Conservation (phyloP, 2,797 vertebrate genomes). For the Astyanax mexicanus region DNA sequence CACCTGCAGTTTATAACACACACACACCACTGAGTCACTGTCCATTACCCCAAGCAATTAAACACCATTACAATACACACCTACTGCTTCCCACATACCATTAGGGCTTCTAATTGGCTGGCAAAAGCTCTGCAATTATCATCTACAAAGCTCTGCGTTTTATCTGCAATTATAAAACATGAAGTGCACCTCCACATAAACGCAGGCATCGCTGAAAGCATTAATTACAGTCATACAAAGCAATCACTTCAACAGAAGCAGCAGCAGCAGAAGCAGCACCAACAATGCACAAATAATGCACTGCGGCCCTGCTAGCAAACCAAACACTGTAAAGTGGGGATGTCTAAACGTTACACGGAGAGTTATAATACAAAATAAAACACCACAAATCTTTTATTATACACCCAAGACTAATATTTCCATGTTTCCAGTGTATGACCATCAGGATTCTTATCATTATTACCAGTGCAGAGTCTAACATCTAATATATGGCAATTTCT, state of each 20-base stretch:
- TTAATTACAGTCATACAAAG: background rate
- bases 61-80: background rate
- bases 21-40: constrained; percentile 10
- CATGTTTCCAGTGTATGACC: background rate
- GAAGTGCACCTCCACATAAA: background rate
- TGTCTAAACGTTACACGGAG: background rate
- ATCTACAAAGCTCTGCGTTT: constrained; percentile 1
- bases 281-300: background rate
- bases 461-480: too few relatives aligned
- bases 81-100: constrained; percentile 16
- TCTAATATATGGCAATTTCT: too few relatives aligned
- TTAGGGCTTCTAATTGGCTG: constrained; percentile 1
- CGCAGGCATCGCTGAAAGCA: constrained; percentile 8
- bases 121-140: constrained; percentile 11
- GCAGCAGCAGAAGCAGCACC: background rate
- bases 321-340: background rate
- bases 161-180: constrained; percentile 7
- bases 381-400: background rate
- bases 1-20: constrained; percentile 79
- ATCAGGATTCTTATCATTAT: too few relatives aligned
- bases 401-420: background rate
- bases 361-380: background rate
- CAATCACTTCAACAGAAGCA: background rate
- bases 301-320: background rate
- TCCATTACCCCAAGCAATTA: constrained; percentile 3